Evolutionary conservation across 2,113 vertebrate species (phyloP), one percentile per base, ranked within the genome.

Genomic region (Odobenus rosmarus): DNA sequence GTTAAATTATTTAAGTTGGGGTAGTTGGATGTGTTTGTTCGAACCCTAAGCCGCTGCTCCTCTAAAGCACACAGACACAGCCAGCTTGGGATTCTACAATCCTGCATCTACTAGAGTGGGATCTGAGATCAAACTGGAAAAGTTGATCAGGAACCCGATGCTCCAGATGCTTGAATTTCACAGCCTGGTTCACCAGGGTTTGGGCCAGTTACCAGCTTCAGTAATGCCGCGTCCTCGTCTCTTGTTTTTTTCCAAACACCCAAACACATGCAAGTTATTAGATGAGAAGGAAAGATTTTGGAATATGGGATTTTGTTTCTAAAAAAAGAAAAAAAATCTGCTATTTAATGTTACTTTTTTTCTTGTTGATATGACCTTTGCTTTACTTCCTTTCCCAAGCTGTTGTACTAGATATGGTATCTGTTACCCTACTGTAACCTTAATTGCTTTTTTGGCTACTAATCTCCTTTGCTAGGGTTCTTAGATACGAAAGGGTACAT

Each of bases 361-460:
- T 92, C 83, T 95, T 97, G 87, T 98, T 94, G 94, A 96, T 97
- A 71, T 88, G 93, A 98, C 97, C 96, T 97, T 89, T 82, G 57
- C 16, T 0, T 93, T 96, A 88, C 84, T 97, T 96, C 90, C 74
- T 97, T 95, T 93, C 83, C 64, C 81, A 96, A 84, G 95, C 92
- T 85, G 82, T 95, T 97, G 95, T 96, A 97, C 80, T 69, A 90
- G 97, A 98, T 97, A 90, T 0, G 28, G 61, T 97, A 98, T 97
- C 96, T 96, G 76, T 94, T 88, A 94, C 84, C 88, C 26, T 85
- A 61, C 64, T 83, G 77, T 96, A 95, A 97, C 95, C 79, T 49
- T 97, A 97, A 93, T 96, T 98, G 96, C 83, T 90, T 96, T 97
- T 97, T 97, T 94, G 93, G 95, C 93, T 91, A 83, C 93, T 97